A percentile compares a stretch with the other conserved stretches of the same genome.
Conservation (phyloP, 2,113 vertebrate genomes). For the Zeus faber region DNA sequence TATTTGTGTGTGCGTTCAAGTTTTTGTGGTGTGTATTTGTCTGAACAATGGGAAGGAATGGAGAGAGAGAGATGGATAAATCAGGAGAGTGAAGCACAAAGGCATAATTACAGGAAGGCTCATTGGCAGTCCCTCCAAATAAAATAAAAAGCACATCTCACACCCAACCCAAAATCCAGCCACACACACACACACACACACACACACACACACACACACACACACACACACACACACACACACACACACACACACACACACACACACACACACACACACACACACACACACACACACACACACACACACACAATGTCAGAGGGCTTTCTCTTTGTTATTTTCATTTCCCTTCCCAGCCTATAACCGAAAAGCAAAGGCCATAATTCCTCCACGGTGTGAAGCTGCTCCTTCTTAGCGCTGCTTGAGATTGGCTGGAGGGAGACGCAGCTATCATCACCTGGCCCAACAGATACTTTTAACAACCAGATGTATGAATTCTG, state of each 20-base stretch:
- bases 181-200: slow-evolving; percentile 16
- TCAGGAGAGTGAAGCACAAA: slow-evolving; percentile 24
- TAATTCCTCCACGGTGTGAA: no score
- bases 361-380: no score
- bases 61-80: slow-evolving; percentile 23
- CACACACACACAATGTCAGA: slow-evolving; percentile 10
- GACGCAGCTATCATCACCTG: no score
- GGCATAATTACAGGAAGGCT: slow-evolving; percentile 50
- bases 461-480: no score
- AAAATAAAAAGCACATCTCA: background rate
- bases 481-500: no score
- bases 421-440: no score
- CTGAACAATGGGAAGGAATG: no score
- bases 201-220: slow-evolving; percentile 4
- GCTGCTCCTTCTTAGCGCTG: no score
- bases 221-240: slow-evolving; percentile 12
- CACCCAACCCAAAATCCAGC: slow-evolving; percentile 18
- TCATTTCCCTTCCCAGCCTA: slow-evolving; percentile 40
- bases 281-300: background rate
- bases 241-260: background rate
- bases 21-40: slow-evolving; percentile 20
- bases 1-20: slow-evolving; percentile 2
- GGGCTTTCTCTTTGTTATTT: slow-evolving; percentile 52
- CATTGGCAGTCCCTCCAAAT: slow-evolving; percentile 21
- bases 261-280: background rate